Conservation (phyloP, 92 coral and sea anemone genomes). For the Palythoa grandis region DNA sequence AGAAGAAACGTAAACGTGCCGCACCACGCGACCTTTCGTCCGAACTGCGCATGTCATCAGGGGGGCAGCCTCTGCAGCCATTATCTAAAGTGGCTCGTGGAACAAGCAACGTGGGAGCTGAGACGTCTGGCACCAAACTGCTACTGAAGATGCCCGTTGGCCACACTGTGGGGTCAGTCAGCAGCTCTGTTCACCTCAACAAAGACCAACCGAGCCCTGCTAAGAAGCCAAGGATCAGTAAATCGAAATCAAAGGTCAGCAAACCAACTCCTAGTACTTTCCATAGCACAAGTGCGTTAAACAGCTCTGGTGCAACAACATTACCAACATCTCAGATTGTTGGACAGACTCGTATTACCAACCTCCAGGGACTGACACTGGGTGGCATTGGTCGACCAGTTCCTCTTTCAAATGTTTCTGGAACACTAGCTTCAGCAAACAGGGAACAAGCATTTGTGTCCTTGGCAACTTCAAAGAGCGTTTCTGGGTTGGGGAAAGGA, state of each 20-base stretch:
- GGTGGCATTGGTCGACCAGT: conserved; percentile 58
- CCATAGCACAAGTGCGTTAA: conserved; percentile 51
- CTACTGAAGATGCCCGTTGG: conserved; percentile 81
- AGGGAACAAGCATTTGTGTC: conserved; percentile 81
- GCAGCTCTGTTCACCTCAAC: conserved; percentile 61
- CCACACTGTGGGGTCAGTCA: conserved; percentile 73
- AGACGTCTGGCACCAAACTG: conserved; percentile 46
- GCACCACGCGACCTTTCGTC: conserved; percentile 75
- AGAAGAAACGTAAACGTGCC: conserved; percentile 93
- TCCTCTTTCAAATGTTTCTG: conserved; percentile 60
- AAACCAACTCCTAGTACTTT: conserved; percentile 49
- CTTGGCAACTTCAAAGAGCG: conserved; percentile 69
- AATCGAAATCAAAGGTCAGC: conserved; percentile 65
- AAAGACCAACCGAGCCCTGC: conserved; percentile 81
- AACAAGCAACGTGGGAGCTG: conserved; percentile 40
- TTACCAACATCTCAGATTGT: conserved; percentile 40
- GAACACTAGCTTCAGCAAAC: conserved; percentile 51
- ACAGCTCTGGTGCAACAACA: conserved; percentile 45
- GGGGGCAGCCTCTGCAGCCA: conserved; percentile 23
- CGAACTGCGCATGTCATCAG: conserved; percentile 61
- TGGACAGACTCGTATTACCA: conserved; percentile 34
- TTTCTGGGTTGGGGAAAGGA: conserved; percentile 55
- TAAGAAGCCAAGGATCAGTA: conserved; percentile 73
- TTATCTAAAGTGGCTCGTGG: conserved; percentile 33
- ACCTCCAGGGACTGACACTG: conserved; percentile 50